Base-by-base conservation (phyloP, 2,113 vertebrate genomes). In the Sinosuthora webbiana region DNA sequence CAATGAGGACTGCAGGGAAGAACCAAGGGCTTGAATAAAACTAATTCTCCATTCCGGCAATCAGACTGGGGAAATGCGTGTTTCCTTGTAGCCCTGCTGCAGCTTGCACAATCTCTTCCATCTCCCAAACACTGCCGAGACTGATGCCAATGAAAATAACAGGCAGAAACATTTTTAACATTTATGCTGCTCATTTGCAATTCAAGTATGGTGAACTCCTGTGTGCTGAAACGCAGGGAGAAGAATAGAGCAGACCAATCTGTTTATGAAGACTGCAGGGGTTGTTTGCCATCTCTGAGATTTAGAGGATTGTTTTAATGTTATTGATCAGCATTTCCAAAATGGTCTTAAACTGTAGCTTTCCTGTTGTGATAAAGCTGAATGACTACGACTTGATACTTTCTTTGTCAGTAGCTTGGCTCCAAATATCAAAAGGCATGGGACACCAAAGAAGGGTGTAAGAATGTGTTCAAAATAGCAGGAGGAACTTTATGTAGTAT, bases 81-180 rank as follows among this genome's bases (percentile, higher is more conserved):
- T 92, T 88, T 90, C 44, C 85, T 80, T 86, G 42, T 55, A 79
- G 47, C 22, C 74, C 52, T 4, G 9, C 37, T 75, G 84, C 59
- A 42, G 35, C 47, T 81, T 70, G 56, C 1, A 2, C 80, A 84
- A 67, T 39, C 70, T 85, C 35, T 95, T 86, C 85, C 47, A 50
- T 77, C 33, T 87, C 82, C n/a, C 73, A 73, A 95, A 74, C 33
- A 9, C 60, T 80, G 47, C 76, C 0, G 39, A 86, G 85, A 49
- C 27, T 67, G 39, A 63, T 86, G 85, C 52, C 86, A 93, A 74
- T 76, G 83, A 90, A 94, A 90, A 88, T 80, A 88, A 86, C 22
- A 52, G 1, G 4, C 47, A 84, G 74, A 79, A 90, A 74, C 50
- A 23, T 83, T 88, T 88, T 80, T 69, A 87, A 75, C 45, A 10